Evolutionary conservation across 1,140 invertebrate species (phyloP), one percentile per base, ranked within the genome.

Genomic region (Diachasma alloeum): DNA sequence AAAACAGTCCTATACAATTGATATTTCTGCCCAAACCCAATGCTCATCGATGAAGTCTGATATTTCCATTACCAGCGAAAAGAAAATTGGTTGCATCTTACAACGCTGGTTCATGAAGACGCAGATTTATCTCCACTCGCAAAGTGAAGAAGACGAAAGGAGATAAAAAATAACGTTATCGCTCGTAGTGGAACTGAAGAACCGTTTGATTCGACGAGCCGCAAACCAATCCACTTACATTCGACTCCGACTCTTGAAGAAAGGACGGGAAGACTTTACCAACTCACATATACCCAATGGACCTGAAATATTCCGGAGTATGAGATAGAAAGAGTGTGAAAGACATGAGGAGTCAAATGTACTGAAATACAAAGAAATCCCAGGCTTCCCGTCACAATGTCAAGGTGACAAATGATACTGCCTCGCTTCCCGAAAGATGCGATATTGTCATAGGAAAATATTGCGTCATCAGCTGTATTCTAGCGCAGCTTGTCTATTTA

Each of bases 191-290:
- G 48, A 82, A 77, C 78, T 74, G 67, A 74, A 78, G 63, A 80
- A 79, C 67, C 77, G 80, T 80, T 83, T 76, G 75, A 37, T 66
- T 69, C 37, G 37, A 69, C 42, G 24, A 75, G 36, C 68, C 68
- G 36, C 74, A 76, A 71, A 76, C 67, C 68, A 76, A 76, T 76
- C 68, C 74, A 76, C 74, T 76, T 76, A 76, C 74, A 53, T 70
- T 71, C 24, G 31, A 24, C 63, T 26, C 22, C 24, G 37, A 53
- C 59, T 69, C 26, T 36, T 72, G 53, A 31, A 66, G 66, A 66
- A 44, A 31, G 26, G 63, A 76, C 68, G n/a, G 24, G 15, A 72
- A 59, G n/a, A 76, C 48, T 13, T 17, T 53, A 67, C 56, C 17
- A 44, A 66, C 26, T 46, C 10, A 22, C n/a, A 68, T 68, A 75